Conservation (phyloP, 2,888 invertebrate genomes). For the Pilophorus perplexus region DNA sequence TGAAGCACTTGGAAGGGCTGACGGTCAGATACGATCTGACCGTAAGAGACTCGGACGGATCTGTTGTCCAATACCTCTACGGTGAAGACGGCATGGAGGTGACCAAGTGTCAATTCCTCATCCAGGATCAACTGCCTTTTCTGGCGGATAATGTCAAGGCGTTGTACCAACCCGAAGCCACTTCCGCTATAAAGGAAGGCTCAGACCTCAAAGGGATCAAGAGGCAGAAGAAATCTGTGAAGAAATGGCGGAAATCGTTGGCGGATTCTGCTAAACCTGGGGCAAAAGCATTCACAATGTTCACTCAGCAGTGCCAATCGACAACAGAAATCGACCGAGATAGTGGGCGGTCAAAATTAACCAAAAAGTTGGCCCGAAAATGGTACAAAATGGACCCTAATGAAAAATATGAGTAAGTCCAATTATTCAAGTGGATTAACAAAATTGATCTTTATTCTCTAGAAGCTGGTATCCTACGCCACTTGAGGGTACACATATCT, state of each 20-base stretch:
- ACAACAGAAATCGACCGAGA: constrained; percentile 51
- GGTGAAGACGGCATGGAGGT: constrained; percentile 95
- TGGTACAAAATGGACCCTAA: constrained; percentile 66
- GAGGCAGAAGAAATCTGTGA: constrained; percentile 60
- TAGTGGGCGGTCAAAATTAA: constrained; percentile 50
- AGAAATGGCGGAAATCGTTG: constrained; percentile 63
- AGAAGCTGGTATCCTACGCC: too few relatives aligned
- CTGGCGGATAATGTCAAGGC: constrained; percentile 71
- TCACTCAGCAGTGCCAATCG: neutral
- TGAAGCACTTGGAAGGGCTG: constrained; percentile 97
- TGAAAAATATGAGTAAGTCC: constrained; percentile 57
- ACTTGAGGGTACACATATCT: too few relatives aligned
- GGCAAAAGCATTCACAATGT: constrained; percentile 8
- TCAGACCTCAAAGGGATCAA: constrained; percentile 56
- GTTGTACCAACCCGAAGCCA: constrained; percentile 32
- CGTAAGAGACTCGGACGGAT: constrained; percentile 91
- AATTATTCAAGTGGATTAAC: neutral
- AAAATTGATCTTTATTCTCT: neutral
- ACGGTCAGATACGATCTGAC: constrained; percentile 89
- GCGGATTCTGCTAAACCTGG: constrained; percentile 50
- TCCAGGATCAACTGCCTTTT: constrained; percentile 71
- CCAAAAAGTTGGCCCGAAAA: constrained; percentile 58
- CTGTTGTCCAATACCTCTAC: constrained; percentile 88
- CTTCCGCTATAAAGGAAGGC: constrained; percentile 59
- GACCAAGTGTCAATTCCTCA: constrained; percentile 79